Evolutionary conservation across 2,113 vertebrate genomes (phyloP).

Genomic region (Erythrocebus patas): DNA sequence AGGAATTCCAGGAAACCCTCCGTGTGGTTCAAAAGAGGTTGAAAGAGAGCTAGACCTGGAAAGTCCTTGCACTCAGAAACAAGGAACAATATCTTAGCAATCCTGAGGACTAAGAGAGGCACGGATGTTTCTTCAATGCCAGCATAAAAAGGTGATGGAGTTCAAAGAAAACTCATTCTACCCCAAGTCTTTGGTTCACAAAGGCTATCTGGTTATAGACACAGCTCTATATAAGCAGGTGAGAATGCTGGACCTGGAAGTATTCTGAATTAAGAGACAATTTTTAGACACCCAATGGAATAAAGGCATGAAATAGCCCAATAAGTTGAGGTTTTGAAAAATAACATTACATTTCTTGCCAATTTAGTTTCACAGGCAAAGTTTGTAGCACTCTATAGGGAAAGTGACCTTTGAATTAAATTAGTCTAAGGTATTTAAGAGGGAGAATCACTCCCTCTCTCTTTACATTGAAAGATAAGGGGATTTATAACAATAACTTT

Average conservation of each 20-base stretch:
- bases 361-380: not conserved
- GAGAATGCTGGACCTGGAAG: fast-evolving
- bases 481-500: not conserved
- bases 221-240: fast-evolving
- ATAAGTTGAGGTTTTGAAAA: not conserved
- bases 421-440: not conserved
- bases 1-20: not conserved
- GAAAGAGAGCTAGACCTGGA: not conserved
- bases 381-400: not conserved
- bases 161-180: not conserved
- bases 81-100: not conserved
- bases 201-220: not conserved
- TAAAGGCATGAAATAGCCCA: not conserved
- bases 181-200: not conserved
- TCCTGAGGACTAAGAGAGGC: not conserved
- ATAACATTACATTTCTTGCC: not conserved
- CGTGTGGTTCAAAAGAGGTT: not conserved
- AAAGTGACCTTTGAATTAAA: not conserved
- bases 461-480: not conserved
- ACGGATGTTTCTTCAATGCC: not conserved
- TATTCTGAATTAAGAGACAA: not conserved
- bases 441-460: not conserved
- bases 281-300: not conserved
- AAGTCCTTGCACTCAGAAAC: not conserved
- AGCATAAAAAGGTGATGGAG: not conserved